Base-by-base conservation (phyloP, 92 coral and sea anemone species). In the Chrysogorgia sp. region DNA sequence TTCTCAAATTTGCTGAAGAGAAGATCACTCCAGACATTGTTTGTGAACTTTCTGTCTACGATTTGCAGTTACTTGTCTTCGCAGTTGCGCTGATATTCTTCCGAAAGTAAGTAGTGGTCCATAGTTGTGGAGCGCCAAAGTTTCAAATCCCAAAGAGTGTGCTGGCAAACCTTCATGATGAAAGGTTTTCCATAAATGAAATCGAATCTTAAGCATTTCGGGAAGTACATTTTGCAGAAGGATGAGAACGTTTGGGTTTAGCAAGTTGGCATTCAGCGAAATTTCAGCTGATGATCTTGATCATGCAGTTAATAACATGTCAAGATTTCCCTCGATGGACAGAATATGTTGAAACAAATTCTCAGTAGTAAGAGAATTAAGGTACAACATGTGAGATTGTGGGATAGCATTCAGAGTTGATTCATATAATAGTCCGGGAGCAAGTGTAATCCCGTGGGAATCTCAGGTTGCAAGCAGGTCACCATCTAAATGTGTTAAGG, bases 401-500 rank as follows among this genome's bases (percentile, higher is more conserved):
- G 92, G 43, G 92, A 89, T 58, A 89, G 89, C 81, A 76, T 89
- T 26, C 83, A 74, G 92, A 78, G 83, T 78, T 31, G 75, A 63
- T 78, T 70, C 68, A 63, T 74, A 78, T 63, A n/a, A n/a, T n/a
- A n/a, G n/a, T n/a, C n/a, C n/a, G n/a, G n/a, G n/a, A n/a, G n/a
- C n/a, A n/a, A n/a, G n/a, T n/a, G n/a, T n/a, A n/a, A n/a, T n/a
- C n/a, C n/a, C n/a, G n/a, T n/a, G n/a, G n/a, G n/a, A n/a, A n/a
- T n/a, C n/a, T n/a, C n/a, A n/a, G n/a, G n/a, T n/a, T n/a, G n/a
- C n/a, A n/a, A n/a, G n/a, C n/a, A n/a, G n/a, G n/a, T n/a, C n/a
- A n/a, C n/a, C n/a, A n/a, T n/a, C n/a, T n/a, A n/a, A n/a, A n/a
- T n/a, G n/a, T n/a, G n/a, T n/a, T n/a, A n/a, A n/a, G n/a, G n/a